phyloP scores from a whole-genome alignment of 2,797 vertebrate species.

The Bradypodion pumilum region DNA sequence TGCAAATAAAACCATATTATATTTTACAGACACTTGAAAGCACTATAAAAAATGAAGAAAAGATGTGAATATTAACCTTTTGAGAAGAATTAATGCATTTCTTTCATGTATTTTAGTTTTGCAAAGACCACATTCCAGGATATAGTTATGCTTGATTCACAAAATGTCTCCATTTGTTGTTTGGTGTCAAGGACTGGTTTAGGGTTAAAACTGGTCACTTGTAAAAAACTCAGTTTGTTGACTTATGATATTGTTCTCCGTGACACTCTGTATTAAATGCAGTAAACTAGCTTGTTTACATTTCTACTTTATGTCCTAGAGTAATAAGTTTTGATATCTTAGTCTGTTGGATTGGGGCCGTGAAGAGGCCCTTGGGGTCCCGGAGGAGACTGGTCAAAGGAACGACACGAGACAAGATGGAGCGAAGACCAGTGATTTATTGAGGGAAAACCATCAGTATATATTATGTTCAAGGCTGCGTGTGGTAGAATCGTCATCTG shows the following conservation, averaged over 20 bases:
- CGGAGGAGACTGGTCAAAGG: too few species aligned
- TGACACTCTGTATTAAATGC: background rate
- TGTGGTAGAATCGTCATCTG: too few species aligned
- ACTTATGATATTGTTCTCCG: background rate
- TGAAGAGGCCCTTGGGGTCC: too few species aligned
- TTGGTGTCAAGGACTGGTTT: background rate
- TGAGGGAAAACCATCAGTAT: too few species aligned
- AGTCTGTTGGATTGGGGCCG: too few species aligned
- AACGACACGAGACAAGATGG: too few species aligned
- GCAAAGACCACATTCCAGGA: background rate
- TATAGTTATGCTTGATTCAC: background rate
- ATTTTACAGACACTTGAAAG: conserved; percentile 13
- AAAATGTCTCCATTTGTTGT: background rate
- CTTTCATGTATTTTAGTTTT: background rate
- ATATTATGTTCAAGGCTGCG: too few species aligned
- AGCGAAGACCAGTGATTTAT: too few species aligned
- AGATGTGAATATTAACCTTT: background rate
- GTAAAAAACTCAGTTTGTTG: background rate
- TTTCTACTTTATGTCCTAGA: background rate
- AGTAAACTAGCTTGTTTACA: background rate
- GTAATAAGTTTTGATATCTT: background rate
- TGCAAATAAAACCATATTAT: background rate
- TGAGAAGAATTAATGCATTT: background rate
- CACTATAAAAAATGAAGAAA: background rate
- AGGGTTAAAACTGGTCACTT: background rate